These are phyloP conservation scores for Pangasius mekongensis DNA, from an alignment of 2,797 vertebrate genomes.

Conservation along the genomic window DNA sequence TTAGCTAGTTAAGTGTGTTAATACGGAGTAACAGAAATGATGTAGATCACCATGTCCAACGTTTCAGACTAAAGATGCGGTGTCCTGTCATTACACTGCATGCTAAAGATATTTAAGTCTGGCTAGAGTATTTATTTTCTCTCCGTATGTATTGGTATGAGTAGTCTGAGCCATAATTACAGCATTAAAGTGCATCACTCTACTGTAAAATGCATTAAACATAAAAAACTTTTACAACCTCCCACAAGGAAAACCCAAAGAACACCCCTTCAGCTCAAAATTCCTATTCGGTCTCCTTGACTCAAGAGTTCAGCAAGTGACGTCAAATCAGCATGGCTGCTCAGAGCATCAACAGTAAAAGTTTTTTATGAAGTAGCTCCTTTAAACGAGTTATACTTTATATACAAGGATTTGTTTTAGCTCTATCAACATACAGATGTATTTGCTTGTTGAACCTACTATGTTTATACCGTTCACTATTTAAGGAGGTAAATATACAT, in stretches of 20 bases:
- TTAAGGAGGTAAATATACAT: no score
- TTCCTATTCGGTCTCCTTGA: background rate
- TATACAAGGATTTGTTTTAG: background rate
- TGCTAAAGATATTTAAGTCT: background rate
- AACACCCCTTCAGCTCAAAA: background rate
- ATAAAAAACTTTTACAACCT: background rate
- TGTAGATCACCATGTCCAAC: background rate
- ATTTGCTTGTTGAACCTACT: no score
- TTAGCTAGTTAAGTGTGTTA: background rate
- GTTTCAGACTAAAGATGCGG: background rate
- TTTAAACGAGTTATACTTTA: background rate
- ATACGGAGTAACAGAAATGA: background rate
- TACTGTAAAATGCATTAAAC: background rate
- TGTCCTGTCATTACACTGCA: background rate
- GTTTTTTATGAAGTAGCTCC: background rate
- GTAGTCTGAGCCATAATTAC: background rate
- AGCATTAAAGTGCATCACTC: background rate
- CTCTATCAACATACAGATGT: no score
- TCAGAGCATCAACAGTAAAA: background rate
- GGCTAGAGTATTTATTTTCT: background rate
- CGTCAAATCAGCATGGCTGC: background rate
- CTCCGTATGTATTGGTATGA: background rate
- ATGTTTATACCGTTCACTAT: background rate
- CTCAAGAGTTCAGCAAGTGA: background rate
- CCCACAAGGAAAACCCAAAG: background rate